Evolutionary conservation across 2,888 invertebrate species (phyloP), one percentile per base, ranked within the genome.

Genomic region (Trypoxylon attenuatum): DNA sequence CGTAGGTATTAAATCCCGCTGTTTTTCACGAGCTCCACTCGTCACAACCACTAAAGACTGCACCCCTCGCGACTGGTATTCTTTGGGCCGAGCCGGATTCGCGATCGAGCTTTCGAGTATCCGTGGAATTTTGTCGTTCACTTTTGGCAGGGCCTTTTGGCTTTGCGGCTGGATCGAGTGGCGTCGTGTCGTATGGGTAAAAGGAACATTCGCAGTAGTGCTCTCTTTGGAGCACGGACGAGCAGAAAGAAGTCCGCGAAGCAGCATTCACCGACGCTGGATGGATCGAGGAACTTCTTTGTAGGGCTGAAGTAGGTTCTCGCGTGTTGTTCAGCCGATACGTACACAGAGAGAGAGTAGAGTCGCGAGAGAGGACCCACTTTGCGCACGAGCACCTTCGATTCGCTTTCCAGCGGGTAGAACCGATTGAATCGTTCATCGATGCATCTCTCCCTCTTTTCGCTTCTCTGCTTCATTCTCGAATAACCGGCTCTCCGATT

Each of bases 271-370:
- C n/a, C n/a, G n/a, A n/a, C n/a, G n/a, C 50, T 67, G 57, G 47
- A 60, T 66, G 47, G 65, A 63, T 72, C 62, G 62, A 27, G 67
- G 62, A 65, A 68, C 68, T 74, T 68, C 72, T 74, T 75, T 72
- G 74, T 74, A 39, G 51, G 45, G 3, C 18, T 42, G 53, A 47
- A 70, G 70, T 66, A 57, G 73, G 46, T 56, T 68, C 65, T 66
- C 66, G 54, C 56, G 42, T 56, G 49, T 45, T 55, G 49, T 55
- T 68, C 51, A 49, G 19, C 51, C 54, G 52, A 27, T 63, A 68
- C 25, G 60, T 51, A 47, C 25, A 25, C 62, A 52, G 13, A 45
- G 13, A 38, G 45, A n/a, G n/a, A n/a, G n/a, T n/a, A n/a, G n/a
- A 41, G 16, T 46, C 58, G 23, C 25, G 47, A 22, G 38, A 45